These are phyloP conservation scores for Andrena hattorfiana DNA, from an alignment of 2,888 invertebrate species.

Conservation along the genomic window DNA sequence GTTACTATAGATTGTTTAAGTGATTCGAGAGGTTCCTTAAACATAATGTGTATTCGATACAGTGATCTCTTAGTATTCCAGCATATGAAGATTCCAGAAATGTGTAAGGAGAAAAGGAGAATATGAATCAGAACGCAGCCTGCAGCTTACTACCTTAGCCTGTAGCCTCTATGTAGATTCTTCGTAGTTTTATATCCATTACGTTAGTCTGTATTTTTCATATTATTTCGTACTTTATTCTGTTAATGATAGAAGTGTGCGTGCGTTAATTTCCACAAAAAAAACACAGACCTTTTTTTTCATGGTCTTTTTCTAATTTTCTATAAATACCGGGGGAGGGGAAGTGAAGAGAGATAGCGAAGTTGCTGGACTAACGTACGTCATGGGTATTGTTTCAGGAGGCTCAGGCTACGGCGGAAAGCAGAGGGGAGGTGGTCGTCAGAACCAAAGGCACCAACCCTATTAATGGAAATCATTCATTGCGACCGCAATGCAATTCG, in stretches of 20 bases:
- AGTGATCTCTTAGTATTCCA: constrained; percentile 58
- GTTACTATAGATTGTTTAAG: constrained; percentile 42
- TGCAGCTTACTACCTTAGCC: constrained; percentile 85
- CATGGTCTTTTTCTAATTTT: constrained; percentile 54
- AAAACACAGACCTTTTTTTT: constrained; percentile 47
- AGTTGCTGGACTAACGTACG: constrained; percentile 78
- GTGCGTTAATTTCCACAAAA: constrained; percentile 73
- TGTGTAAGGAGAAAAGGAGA: constrained; percentile 68
- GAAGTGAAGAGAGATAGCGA: constrained; percentile 61
- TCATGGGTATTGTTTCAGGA: constrained; percentile 85
- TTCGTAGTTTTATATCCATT: constrained; percentile 75
- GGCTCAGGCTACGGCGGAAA: constrained; percentile 92
- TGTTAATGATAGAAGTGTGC: constrained; percentile 75
- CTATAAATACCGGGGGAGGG: constrained; percentile 52
- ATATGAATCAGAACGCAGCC: constrained; percentile 80
- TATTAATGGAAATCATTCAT: constrained; percentile 87
- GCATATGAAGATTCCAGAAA: constrained; percentile 66
- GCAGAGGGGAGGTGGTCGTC: constrained; percentile 90
- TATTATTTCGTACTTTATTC: constrained; percentile 64
- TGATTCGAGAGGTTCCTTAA: constrained; percentile 22
- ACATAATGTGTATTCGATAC: constrained; percentile 26
- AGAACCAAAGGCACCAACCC: constrained; percentile 95
- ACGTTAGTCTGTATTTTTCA: constrained; percentile 54
- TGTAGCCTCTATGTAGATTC: constrained; percentile 84
- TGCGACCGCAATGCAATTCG: constrained; percentile 82